Base-by-base conservation (phyloP, 2,888 invertebrate species). In the Hirtodrosophila alboralis region DNA sequence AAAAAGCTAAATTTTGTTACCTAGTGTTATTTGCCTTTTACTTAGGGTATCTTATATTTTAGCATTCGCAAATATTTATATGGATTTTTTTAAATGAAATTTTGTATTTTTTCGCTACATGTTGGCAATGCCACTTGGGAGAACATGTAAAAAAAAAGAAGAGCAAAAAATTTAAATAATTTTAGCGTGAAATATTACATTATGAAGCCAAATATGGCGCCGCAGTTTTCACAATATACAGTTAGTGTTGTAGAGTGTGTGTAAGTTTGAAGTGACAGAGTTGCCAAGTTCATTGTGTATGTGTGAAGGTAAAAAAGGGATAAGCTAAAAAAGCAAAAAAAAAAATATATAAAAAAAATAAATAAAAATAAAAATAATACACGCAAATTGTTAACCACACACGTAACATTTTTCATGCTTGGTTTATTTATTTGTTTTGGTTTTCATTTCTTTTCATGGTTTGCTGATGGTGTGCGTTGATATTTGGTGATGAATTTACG, bases 401-500 rank as follows among this genome's bases (percentile, higher is more conserved):
- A 70, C 75, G 75, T 41, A 70, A 49, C 75, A 75, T 63, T 70
- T 75, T 53, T 63, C 71, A 70, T 53, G 64, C 75, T 49, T 57
- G 56, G 18, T 49, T 75, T 69, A 62, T 69, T 70, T 70, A 62
- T 70, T 70, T 75, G 71, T 57, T 53, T 61, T 51, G 47, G 23
- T 14, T 66, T 49, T 63, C 14, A 34, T 43, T 47, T 31, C 27
- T 49, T 41, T 14, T 40, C 57, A 49, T 57, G 52, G 12, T 37
- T 13, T 26, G 31, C 57, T 49, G 75, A 70, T 70, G 70, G 70
- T 70, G 71, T 70, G 75, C 45, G 71, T 75, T 70, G 70, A 70
- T 70, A 70, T 75, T 56, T 56, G 75, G 38, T 73, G 73, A 74
- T 74, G 65, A 65, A 74, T 79, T 74, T 60, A 57, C 71, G 52